Percentiles rank a stretch among this genome's conserved stretches.
Conservation (phyloP, 2,113 vertebrate species). For the Chaenocephalus aceratus region DNA sequence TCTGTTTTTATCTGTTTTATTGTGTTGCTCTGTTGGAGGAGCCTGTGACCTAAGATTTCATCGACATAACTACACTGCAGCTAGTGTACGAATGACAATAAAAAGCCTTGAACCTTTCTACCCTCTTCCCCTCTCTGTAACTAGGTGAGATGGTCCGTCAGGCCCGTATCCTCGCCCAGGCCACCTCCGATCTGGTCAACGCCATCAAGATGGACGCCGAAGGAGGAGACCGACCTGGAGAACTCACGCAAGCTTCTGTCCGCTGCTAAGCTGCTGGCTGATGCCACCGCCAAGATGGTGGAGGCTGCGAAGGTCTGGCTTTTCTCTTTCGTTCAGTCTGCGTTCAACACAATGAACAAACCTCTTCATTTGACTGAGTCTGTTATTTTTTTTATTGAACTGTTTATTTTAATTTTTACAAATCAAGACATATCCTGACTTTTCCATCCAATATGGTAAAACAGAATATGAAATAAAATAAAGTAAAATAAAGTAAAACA, state of each 20-base stretch:
- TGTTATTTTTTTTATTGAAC: not conserved
- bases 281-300: constrained; percentile 98
- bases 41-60: too few relatives aligned
- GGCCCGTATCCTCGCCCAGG: constrained; percentile 96
- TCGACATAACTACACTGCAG: too few relatives aligned
- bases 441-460: too few relatives aligned
- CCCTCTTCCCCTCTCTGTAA: not conserved
- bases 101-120: too few relatives aligned
- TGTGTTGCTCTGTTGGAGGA: too few relatives aligned
- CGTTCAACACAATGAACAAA: not conserved
- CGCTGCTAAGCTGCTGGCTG: constrained; percentile 94
- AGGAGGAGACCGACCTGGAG: constrained; percentile 94
- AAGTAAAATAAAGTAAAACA: too few relatives aligned
- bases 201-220: constrained; percentile 97
- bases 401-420: too few relatives aligned
- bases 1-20: too few relatives aligned
- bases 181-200: constrained; percentile 96
- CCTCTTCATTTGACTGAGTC: not conserved
- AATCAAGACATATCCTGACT: too few relatives aligned
- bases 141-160: constrained; percentile 98
- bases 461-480: too few relatives aligned
- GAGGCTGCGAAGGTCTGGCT: constrained; percentile 94
- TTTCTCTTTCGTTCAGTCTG: not conserved
- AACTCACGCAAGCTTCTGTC: constrained; percentile 97
- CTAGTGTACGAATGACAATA: too few relatives aligned